Evolutionary conservation across 2,888 invertebrate species (phyloP).

Genomic region (Drosophila affinis): DNA sequence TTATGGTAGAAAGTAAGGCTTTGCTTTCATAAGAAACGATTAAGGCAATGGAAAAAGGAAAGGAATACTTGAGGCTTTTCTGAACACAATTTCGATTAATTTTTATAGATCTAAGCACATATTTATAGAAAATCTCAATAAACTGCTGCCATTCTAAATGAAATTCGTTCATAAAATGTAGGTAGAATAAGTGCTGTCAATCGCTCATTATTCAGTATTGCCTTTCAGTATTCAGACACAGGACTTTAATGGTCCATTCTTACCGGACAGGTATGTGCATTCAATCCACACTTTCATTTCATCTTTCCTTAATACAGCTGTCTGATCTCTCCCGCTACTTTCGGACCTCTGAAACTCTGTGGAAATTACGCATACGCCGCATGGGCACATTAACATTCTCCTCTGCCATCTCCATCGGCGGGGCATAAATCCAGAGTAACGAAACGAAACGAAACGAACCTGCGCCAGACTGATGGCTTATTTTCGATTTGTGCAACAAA

Average conservation of each 20-base stretch:
- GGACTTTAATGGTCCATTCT: neutral
- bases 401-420: slow-evolving; percentile 13
- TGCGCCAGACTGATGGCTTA: slow-evolving; percentile 36
- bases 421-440: slow-evolving; percentile 23
- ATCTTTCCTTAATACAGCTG: neutral
- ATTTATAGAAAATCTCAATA: too few species aligned
- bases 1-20: neutral
- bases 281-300: neutral
- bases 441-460: slow-evolving; percentile 27
- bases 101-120: neutral
- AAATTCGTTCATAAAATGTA: too few species aligned
- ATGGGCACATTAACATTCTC: slow-evolving; percentile 55
- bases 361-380: slow-evolving; percentile 63
- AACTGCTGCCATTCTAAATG: too few species aligned
- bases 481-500: slow-evolving; percentile 77
- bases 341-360: neutral
- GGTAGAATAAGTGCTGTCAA: too few species aligned
- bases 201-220: too few species aligned
- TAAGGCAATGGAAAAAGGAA: neutral
- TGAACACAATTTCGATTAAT: too few species aligned
- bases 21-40: neutral
- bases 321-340: neutral
- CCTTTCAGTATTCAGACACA: too few species aligned
- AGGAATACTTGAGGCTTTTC: neutral
- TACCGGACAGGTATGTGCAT: neutral